Evolutionary conservation across 2,888 invertebrate species (phyloP), one percentile per base, ranked within the genome.

Genomic region (Agonopterix heracliana): DNA sequence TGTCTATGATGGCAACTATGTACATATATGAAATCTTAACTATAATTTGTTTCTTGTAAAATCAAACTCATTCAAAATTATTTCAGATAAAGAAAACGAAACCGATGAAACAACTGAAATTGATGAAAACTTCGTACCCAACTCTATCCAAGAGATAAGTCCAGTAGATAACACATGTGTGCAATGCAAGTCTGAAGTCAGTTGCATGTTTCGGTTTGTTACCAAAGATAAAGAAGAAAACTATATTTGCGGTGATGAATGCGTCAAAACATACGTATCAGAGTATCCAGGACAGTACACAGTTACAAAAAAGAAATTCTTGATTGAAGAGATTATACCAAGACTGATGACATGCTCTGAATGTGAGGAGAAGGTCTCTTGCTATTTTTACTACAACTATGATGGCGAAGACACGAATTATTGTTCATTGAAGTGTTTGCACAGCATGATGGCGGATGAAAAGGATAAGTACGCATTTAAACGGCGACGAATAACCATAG

Each of bases 391-490:
- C 59, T 85, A 85, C 55, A 81, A 87, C 50, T 84, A 69, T 52
- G 88, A 82, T 41, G 87, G 81, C 1, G 82, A 81, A 49, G 82
- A 87, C 49, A 87, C 80, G 0, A 79, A 88, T 51, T 91, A 90
- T 60, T 78, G 92, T 48, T 92, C 92, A 45, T 69, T 89, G 34
- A 70, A 72, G 3, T 92, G 92, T 54, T 78, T 91, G 11, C 78
- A 89, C 56, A 83, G 87, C 40, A 82, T 90, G 76, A 82, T 91
- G 72, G 88, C 79, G 0, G 87, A 83, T 26, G 89, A 91, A 58
- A 78, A 78, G 34, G 90, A 90, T 0, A 90, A 90, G 63, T 91
- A 89, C 60, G 76, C 83, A 11, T 83, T 89, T 52, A 89, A 89
- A 54, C 79, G 91, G 51, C 81, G 89, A 59, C 84, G 82, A 58